phyloP scores from a whole-genome alignment of 2,113 vertebrate species.

The Pristiophorus japonicus region DNA sequence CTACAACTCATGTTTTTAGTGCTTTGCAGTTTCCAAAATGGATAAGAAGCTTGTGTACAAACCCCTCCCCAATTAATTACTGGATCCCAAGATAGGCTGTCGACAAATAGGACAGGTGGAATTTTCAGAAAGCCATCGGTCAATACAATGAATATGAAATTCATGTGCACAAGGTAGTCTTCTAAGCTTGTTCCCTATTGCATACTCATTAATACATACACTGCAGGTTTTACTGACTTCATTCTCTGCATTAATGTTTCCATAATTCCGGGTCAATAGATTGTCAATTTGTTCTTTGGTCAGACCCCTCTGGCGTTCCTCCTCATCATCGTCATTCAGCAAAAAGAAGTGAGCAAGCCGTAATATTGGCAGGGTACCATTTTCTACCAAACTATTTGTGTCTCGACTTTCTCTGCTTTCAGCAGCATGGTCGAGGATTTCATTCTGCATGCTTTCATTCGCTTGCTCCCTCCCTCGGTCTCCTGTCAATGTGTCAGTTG shows the following conservation, averaged over 20 bases:
- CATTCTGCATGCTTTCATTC: background rate
- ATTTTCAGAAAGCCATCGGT: conserved; percentile 93
- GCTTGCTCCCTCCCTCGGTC: conserved; percentile 45
- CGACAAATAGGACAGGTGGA: conserved; percentile 91
- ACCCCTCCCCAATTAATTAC: background rate
- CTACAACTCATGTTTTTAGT: conserved; percentile 24
- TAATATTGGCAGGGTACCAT: conserved; percentile 78
- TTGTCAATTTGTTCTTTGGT: conserved; percentile 98
- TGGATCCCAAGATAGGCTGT: conserved; percentile 67
- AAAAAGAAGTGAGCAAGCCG: conserved; percentile 85
- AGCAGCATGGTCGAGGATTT: background rate
- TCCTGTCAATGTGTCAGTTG: conserved; percentile 44
- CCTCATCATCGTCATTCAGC: conserved; percentile 77
- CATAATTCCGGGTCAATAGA: conserved; percentile 83
- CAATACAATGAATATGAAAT: conserved; percentile 93
- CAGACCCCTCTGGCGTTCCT: conserved; percentile 74
- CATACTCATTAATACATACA: conserved; percentile 93
- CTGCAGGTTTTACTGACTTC: conserved; percentile 79
- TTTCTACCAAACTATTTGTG: conserved; percentile 77
- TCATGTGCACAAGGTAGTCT: conserved; percentile 84
- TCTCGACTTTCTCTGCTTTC: conserved; percentile 54
- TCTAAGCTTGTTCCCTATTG: conserved; percentile 85
- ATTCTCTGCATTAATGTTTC: conserved; percentile 67
- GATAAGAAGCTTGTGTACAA: conserved; percentile 4
- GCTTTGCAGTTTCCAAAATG: conserved; percentile 28